A percentile compares a stretch with the other conserved stretches of the same genome.
These are phyloP conservation scores for Drosophila fungiperda DNA, from an alignment of 2,888 invertebrate species.

Conservation along the genomic window DNA sequence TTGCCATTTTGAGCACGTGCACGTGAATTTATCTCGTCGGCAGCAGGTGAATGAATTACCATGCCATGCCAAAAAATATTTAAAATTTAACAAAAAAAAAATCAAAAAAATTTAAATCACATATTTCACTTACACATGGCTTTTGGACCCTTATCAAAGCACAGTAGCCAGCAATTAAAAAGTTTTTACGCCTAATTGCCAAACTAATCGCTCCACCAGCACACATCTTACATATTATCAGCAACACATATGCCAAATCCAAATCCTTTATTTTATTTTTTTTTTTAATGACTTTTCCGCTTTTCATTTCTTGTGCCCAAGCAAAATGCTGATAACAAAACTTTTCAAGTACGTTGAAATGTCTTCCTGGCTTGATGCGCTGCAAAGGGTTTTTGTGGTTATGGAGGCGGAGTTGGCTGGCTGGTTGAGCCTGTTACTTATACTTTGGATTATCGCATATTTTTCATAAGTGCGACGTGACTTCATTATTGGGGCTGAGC, in stretches of 20 bases:
- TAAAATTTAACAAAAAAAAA: background rate
- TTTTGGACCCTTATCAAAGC: constrained; percentile 45
- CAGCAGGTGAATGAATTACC: constrained; percentile 61
- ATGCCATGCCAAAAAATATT: constrained; percentile 52
- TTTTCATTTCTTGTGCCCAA: constrained; percentile 30
- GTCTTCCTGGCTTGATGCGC: constrained; percentile 17
- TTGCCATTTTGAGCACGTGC: constrained; percentile 63
- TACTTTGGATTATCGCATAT: constrained; percentile 79
- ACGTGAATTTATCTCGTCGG: constrained; percentile 58
- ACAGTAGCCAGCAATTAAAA: constrained; percentile 53
- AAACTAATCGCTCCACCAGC: constrained; percentile 3
- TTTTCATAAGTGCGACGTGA: constrained; percentile 82
- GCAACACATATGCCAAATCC: constrained; percentile 58
- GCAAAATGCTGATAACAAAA: constrained; percentile 67
- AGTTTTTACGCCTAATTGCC: constrained; percentile 51
- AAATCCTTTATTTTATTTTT: constrained; percentile 1
- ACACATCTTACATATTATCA: constrained; percentile 13
- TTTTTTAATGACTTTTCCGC: constrained; percentile 50
- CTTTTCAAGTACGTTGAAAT: constrained; percentile 68
- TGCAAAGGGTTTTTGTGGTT: background rate
- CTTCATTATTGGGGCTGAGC: constrained; percentile 71
- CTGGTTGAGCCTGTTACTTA: constrained; percentile 52
- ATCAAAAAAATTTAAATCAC: background rate
- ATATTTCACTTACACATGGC: constrained; percentile 19
- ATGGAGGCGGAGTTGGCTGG: constrained; percentile 1